Percentiles rank a stretch among this genome's conserved stretches.
These are phyloP conservation scores for Leiothrix lutea DNA, from an alignment of 2,113 vertebrate genomes.

Conservation along the genomic window DNA sequence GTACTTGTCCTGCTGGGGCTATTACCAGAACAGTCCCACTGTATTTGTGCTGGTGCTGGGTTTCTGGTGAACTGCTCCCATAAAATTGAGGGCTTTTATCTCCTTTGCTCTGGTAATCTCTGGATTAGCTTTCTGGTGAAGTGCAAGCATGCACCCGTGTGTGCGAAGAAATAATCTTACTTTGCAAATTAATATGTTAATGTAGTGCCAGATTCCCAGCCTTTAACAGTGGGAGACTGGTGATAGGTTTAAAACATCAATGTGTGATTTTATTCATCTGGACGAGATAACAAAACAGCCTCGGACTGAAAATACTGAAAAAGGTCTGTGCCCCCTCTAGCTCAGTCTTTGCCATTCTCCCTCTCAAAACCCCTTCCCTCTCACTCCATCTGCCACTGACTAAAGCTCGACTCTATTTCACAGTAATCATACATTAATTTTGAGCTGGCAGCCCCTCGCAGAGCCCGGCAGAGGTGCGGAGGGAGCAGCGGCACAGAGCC, in stretches of 20 bases:
- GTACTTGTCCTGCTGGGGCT: not conserved
- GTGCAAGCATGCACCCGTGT: not conserved
- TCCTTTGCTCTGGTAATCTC: not conserved
- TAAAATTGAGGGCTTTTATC: not conserved
- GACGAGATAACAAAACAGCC: slow-evolving; percentile 13
- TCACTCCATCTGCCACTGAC: slow-evolving; percentile 8
- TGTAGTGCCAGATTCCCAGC: not conserved
- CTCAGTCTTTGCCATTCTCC: not conserved
- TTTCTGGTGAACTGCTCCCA: not conserved
- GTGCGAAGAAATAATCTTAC: not conserved
- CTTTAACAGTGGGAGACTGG: slow-evolving; percentile 2
- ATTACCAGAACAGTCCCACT: not conserved
- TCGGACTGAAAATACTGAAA: not conserved
- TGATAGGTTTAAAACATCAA: slow-evolving; percentile 64
- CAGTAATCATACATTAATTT: slow-evolving; percentile 31
- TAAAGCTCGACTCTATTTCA: slow-evolving; percentile 13
- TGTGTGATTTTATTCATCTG: slow-evolving; percentile 56
- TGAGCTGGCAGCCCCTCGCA: slow-evolving; percentile 45
- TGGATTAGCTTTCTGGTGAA: not conserved
- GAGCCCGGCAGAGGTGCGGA: slow-evolving; percentile 56
- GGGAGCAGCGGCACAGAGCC: slow-evolving; percentile 64
- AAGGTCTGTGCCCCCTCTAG: not conserved
- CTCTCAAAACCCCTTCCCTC: not conserved
- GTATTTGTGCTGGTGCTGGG: not conserved
- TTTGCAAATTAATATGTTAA: slow-evolving; percentile 47